Conservation (phyloP, 2,113 vertebrate genomes). For the Pelodiscus sinensis region DNA sequence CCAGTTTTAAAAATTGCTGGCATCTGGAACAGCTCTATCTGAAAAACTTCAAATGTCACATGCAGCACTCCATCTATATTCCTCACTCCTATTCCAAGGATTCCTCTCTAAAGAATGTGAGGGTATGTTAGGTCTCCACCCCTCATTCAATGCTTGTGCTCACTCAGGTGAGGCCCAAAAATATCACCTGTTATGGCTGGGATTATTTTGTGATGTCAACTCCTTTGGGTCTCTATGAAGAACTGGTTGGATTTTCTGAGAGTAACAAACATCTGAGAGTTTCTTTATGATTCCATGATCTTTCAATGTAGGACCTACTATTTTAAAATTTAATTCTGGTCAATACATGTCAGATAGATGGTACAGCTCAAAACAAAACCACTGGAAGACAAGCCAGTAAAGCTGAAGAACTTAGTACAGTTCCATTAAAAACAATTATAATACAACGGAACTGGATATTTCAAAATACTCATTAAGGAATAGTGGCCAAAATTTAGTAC, state of each 20-base stretch:
- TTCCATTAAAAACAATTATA: neutral
- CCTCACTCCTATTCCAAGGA: neutral
- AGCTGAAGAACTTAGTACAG: neutral
- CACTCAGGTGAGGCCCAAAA: neutral
- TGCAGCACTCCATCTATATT: neutral
- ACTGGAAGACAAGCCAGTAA: neutral
- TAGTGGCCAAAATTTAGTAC: neutral
- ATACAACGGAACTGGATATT: too few species aligned
- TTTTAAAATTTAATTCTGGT: neutral
- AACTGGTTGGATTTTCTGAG: neutral
- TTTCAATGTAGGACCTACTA: neutral
- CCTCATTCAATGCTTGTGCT: neutral
- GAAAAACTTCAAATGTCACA: neutral
- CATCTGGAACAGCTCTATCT: neutral
- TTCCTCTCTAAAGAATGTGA: neutral
- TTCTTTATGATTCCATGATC: neutral
- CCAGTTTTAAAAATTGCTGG: neutral
- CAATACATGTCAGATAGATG: neutral
- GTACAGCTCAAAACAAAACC: neutral
- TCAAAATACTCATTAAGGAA: neutral
- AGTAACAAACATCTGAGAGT: neutral
- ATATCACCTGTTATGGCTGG: too few species aligned
- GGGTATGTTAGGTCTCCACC: neutral
- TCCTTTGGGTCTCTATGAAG: neutral
- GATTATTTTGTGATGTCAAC: neutral